Base-by-base conservation (phyloP, 37 sponge, comb jelly and placozoan genomes). In the Bolinopsis microptera region DNA sequence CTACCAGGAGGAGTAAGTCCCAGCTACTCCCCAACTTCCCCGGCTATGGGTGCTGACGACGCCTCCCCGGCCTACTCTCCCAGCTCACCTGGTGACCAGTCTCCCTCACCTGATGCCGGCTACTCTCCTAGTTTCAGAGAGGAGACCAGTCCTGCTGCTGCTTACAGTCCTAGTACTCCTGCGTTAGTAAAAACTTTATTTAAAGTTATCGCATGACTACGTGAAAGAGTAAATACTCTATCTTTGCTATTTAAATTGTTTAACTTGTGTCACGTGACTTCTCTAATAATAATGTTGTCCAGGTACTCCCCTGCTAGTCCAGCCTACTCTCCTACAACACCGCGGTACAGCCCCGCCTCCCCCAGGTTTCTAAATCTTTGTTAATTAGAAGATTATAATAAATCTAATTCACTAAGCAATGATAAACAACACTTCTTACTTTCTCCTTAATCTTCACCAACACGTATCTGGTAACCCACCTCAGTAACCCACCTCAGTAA, bases 1-100 rank as follows among this genome's bases (percentile, higher is more conserved):
- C n/a, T n/a, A n/a, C n/a, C 61, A 48, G 61, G 61, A 48, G 61
- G 61, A 48, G 61, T 48, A 48, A 48, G 61, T 48, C 99, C 99
- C 35, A 90, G 92, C 75, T 99, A 99, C 94, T 93, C 94, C 38
- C 99, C 99, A 27, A 93, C 97, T 26, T 94, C 94, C 22, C 90
- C 90, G 3, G 90, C 90, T 40, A 35, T 86, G 26, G 90, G 90
- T 0, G 61, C 90, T 41, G 90, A 86, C n/a, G 90, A 86, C 36
- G 90, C 36, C 18, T 86, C 90, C 90, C 97, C 97, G 5, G 38
- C 69, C 38, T 96, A 95, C 92, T 74, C 95, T 0, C 98, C 97
- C 21, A 69, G 94, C 21, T 93, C 94, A n/a, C 98, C 98, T n/a
- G 90, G 90, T 5, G 90, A 86, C 36, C 5, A 28, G 13, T 72